Percentiles rank a stretch among this genome's conserved stretches.
phyloP scores from a whole-genome alignment of 2,797 vertebrate species.

The Natrix natrix region DNA sequence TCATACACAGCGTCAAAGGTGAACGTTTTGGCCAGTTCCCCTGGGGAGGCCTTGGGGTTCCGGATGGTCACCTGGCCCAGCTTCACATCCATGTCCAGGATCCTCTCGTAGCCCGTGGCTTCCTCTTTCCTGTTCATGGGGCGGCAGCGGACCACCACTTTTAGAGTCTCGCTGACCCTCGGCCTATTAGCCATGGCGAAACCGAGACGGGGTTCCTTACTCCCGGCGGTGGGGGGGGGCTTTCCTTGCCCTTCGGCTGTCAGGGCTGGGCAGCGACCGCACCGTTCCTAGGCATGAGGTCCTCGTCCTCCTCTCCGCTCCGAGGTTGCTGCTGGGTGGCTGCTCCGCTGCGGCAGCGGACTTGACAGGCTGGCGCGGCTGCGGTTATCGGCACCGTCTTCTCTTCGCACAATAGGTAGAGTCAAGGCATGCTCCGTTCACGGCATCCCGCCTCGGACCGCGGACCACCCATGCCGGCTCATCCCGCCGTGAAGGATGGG shows the following conservation, averaged over 20 bases:
- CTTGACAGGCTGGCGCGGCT: conserved; percentile 12
- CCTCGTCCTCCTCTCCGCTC: not conserved
- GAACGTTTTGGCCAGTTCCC: conserved; percentile 89
- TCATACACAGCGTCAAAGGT: conserved; percentile 93
- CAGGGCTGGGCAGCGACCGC: not conserved
- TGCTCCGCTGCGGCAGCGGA: conserved; percentile 1
- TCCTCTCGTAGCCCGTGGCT: conserved; percentile 74
- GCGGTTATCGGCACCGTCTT: conserved; percentile 17
- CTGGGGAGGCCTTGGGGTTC: conserved; percentile 82
- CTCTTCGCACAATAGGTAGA: not conserved
- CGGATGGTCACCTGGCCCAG: conserved; percentile 89
- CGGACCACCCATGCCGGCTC: not conserved
- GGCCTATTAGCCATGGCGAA: conserved; percentile 71
- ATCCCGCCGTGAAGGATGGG: not conserved
- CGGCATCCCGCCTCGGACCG: not conserved
- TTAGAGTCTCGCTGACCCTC: conserved; percentile 83
- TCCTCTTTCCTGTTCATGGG: conserved; percentile 86
- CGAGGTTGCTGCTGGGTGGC: not conserved
- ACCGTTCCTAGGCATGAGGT: conserved; percentile 21
- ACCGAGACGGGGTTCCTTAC: not conserved
- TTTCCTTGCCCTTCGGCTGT: not conserved
- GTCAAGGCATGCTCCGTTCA: not conserved
- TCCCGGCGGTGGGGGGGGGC: not conserved
- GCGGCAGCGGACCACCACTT: conserved; percentile 95
- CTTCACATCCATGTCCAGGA: conserved; percentile 85